Base-by-base conservation (phyloP, 1,140 invertebrate genomes). In the Cryptotermes secundus region DNA sequence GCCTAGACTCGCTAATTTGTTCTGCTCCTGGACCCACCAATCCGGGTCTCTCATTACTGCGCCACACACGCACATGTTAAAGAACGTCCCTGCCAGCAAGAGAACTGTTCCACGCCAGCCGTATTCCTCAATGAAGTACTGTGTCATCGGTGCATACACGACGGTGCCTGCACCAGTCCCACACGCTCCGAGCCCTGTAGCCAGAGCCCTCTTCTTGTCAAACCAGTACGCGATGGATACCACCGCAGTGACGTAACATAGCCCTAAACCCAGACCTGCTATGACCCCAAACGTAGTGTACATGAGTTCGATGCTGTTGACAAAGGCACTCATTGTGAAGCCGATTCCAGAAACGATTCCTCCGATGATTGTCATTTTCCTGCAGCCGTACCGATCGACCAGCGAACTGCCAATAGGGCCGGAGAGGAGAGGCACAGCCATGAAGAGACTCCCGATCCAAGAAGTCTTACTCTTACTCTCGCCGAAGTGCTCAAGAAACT, bases 181-280 rank as follows among this genome's bases (percentile, higher is more conserved):
- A 86, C 96, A 97, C 4, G 97, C 97, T 1, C 97, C 96, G 49
- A 99, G 92, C 1, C 98, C 97, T 24, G 97, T 97, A 7, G 98
- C 98, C 79, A 99, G 91, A 22, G 96, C 97, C 36, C 97, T 92
- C 87, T 95, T 96, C 87, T 96, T 96, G 86, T 99, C 98, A 89
- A 99, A 99, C 93, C 98, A 99, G 88, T 97, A 98, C 22, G 97
- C 97, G 82, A 99, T 98, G 49, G 94, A 95, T 3, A 99, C 97
- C 2, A 97, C 96, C 2, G 96, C 96, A 22, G 97, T 97, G 2
- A 98, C 96, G 88, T 96, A 97, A 49, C 96, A 96, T 42, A 98
- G 90, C 6, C 96, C 96, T 83, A 98, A 91, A 9, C 96, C 97
- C 34, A 97, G 90, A 3, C 97, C 97, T 42, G 96, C 94, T 36